Base-by-base conservation (phyloP, 1,140 invertebrate species). In the Apis laboriosa region DNA sequence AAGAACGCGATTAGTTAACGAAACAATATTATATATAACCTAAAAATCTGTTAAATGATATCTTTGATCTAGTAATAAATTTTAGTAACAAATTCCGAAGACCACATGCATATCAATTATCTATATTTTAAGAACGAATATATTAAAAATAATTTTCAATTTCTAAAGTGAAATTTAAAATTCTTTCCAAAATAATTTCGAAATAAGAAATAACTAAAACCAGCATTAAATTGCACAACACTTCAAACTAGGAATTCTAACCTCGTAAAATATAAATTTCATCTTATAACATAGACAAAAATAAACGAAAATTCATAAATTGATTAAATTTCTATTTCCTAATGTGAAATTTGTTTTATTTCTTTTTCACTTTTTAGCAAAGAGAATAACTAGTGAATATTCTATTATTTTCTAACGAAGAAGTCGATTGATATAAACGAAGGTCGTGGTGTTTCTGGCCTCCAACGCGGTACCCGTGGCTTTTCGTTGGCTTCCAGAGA, bases 401-500 rank as follows among this genome's bases (percentile, higher is more conserved):
- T 15, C 17, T 24, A 56, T 9, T 51, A 24, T 60, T 60, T 75
- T 61, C 34, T 58, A 75, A 75, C 56, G 7, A 49, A 28, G 55
- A 55, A 58, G 28, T 28, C 34, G 66, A 68, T 67, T 49, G 21
- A 19, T 17, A 34, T 43, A 75, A 24, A 58, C 55, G 28, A 63
- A 43, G 72, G 34, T 60, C 72, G 72, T 17, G 56, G 28, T 34
- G 17, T 61, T n/a, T 19, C 15, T 55, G 34, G 34, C 34, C n/a
- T 49, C 72, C 12, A 51, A 49, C 19, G 9, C 19, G 28, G 43
- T 15, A 51, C 61, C 43, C 60, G 51, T 43, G 7, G 70, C 51
- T 55, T 84, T 84, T 71, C 70, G 83, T 55, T 51, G 66, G n/a
- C 56, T 74, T 68, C 34, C 61, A 70, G 5, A 15, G 21, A 63